phyloP scores from a whole-genome alignment of 2,888 invertebrate genomes.

The Ceramica pisi region DNA sequence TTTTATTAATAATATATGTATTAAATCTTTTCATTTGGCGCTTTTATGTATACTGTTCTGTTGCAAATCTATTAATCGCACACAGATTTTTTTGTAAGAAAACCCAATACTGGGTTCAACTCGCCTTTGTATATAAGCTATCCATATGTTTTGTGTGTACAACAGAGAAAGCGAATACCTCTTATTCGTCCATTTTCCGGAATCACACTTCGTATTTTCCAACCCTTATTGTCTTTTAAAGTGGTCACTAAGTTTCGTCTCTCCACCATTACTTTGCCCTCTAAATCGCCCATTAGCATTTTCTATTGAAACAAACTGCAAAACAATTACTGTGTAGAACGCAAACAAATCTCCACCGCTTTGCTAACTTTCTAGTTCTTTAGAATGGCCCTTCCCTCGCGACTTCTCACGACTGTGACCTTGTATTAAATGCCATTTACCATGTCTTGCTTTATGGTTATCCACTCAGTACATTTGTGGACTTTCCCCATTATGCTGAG shows the following conservation, averaged over 20 bases:
- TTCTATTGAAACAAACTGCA: slow-evolving; percentile 16
- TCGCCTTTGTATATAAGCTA: no score
- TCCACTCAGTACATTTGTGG: slow-evolving; percentile 29
- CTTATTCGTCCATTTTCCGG: not conserved
- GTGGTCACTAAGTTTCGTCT: not conserved
- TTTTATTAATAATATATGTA: no score
- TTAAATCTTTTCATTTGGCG: no score
- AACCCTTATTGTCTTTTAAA: not conserved
- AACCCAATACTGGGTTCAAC: no score
- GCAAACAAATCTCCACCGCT: slow-evolving; percentile 26
- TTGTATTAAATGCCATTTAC: slow-evolving; percentile 61
- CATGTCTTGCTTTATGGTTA: slow-evolving; percentile 39
- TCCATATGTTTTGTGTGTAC: no score
- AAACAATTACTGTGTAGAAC: slow-evolving; percentile 32
- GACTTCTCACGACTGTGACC: slow-evolving; percentile 60
- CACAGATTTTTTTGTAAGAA: no score
- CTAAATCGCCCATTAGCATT: not conserved
- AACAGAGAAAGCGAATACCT: not conserved
- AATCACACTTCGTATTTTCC: not conserved
- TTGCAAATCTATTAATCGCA: no score
- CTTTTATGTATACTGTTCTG: no score
- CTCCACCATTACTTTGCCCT: not conserved
- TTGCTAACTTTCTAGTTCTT: slow-evolving; percentile 59
- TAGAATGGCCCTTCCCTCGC: slow-evolving; percentile 52
- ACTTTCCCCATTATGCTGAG: slow-evolving; percentile 54